Percentiles rank a stretch among this genome's conserved stretches.
Conservation (phyloP, 1,140 invertebrate species). For the Fopius arisanus region DNA sequence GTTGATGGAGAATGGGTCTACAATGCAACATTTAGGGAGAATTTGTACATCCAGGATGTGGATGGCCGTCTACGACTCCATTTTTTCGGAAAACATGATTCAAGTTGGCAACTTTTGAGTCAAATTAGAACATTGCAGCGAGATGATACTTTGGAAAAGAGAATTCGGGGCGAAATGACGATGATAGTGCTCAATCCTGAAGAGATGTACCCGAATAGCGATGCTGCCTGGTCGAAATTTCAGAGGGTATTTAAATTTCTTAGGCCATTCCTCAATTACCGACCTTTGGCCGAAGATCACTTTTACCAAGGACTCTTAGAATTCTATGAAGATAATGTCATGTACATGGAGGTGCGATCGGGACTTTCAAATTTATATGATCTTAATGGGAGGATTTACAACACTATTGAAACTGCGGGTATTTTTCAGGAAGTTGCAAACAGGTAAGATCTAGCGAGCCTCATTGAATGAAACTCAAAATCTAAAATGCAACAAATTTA, state of each 20-base stretch:
- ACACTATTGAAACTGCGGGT: slow-evolving; percentile 64
- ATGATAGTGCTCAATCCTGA: slow-evolving; percentile 70
- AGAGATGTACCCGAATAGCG: slow-evolving; percentile 67
- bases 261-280: slow-evolving; percentile 71
- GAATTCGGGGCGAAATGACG: slow-evolving; percentile 62
- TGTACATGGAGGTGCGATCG: slow-evolving; percentile 78
- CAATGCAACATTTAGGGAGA: slow-evolving; percentile 73
- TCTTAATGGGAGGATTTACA: slow-evolving; percentile 69
- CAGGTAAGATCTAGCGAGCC: slow-evolving; percentile 34
- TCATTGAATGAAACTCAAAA: too few relatives aligned
- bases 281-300: slow-evolving; percentile 76
- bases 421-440: slow-evolving; percentile 69
- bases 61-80: too few relatives aligned
- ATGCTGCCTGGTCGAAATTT: slow-evolving; percentile 76
- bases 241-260: slow-evolving; percentile 70
- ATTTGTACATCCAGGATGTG: slow-evolving; percentile 73
- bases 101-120: too few relatives aligned
- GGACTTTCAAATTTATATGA: slow-evolving; percentile 70
- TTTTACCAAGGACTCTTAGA: slow-evolving; percentile 76
- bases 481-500: too few relatives aligned
- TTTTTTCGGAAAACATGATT: too few relatives aligned
- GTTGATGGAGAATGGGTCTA: slow-evolving; percentile 73
- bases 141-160: slow-evolving; percentile 39
- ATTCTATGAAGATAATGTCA: slow-evolving; percentile 79
- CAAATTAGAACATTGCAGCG: too few relatives aligned